Evolutionary conservation across 2,113 vertebrate species (phyloP), one percentile per base, ranked within the genome.

Genomic region (Trachemys scripta): DNA sequence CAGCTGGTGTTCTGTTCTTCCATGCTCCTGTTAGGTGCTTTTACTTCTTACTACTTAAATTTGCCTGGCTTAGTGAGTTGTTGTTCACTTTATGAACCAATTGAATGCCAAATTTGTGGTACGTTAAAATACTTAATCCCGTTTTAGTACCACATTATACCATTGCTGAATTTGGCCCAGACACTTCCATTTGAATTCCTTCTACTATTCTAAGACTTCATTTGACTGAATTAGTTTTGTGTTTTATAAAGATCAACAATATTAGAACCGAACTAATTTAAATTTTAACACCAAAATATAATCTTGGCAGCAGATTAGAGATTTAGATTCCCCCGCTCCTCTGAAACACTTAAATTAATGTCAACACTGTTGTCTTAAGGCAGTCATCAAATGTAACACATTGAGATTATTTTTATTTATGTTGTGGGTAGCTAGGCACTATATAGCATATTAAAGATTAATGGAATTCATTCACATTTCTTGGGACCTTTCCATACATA

Each of bases 1-100:
- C 13, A 51, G 31, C 13, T 50, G 69, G 53, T 20, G 0, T 0
- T 51, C 6, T 10, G 3, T 69, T 47, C 5, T 10, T 78, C 3
- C 1, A 10, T n/a, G 57, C 47, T 49, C 25, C 50, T 8, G 7
- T 38, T 20, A 81, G 9, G 42, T 72, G 20, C 2, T 57, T 20
- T 45, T 62, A 17, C 49, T 82, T 85, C 8, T 85, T 51, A 69
- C 78, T 82, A 9, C 35, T 69, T 35, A 50, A 5, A 31, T 6
- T 1, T 47, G 14, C 25, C 57, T 53, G n/a, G 5, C 8, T 17
- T 29, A n/a, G 19, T 27, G 20, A 42, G 24, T 12, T 45, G 12
- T 45, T 45, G 14, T 45, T 45, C 10, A 22, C n/a, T 78, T 47
- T 82, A 42, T 81, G 17, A 0, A 38, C 38, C 8, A 78, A 6